Evolutionary conservation across 2,888 invertebrate genomes (phyloP).

Genomic region (Polyploca ridens): DNA sequence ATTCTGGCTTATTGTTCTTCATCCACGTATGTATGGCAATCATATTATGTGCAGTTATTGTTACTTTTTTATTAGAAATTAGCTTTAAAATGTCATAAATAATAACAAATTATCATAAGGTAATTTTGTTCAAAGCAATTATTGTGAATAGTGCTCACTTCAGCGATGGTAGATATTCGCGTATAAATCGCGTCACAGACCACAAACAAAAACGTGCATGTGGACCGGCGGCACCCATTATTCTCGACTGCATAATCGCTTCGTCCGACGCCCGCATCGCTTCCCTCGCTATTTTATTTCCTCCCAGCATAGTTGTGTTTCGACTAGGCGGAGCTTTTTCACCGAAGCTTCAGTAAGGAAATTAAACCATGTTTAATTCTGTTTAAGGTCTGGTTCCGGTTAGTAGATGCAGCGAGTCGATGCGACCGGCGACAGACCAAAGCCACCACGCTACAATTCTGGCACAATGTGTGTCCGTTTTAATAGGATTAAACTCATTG

Average conservation of each 20-base stretch:
- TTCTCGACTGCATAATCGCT: conserved; percentile 85
- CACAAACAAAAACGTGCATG: conserved; percentile 85
- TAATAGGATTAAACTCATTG: conserved; percentile 83
- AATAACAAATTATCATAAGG: conserved; percentile 34
- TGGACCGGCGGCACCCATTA: conserved; percentile 83
- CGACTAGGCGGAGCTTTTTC: conserved; percentile 79
- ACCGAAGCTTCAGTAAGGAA: conserved; percentile 66
- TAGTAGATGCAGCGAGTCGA: conserved; percentile 66
- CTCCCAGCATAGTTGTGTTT: conserved; percentile 80
- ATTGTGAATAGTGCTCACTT: conserved; percentile 83
- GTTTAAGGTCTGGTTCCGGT: conserved; percentile 81
- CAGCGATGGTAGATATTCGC: conserved; percentile 81
- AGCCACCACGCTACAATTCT: conserved; percentile 79
- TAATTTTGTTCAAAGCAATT: conserved; percentile 82
- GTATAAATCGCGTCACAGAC: conserved; percentile 84
- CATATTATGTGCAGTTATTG: too few species aligned
- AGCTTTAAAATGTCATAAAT: too few species aligned
- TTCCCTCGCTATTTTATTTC: conserved; percentile 83
- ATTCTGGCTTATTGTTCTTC: too few species aligned
- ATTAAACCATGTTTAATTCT: conserved; percentile 83
- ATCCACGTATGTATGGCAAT: too few species aligned
- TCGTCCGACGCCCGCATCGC: conserved; percentile 84
- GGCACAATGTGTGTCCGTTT: conserved; percentile 80
- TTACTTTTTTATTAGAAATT: too few species aligned
- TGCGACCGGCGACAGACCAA: conserved; percentile 80